Evolutionary conservation across 2,888 invertebrate genomes (phyloP).

Genomic region (Lasioglossum vierecki): DNA sequence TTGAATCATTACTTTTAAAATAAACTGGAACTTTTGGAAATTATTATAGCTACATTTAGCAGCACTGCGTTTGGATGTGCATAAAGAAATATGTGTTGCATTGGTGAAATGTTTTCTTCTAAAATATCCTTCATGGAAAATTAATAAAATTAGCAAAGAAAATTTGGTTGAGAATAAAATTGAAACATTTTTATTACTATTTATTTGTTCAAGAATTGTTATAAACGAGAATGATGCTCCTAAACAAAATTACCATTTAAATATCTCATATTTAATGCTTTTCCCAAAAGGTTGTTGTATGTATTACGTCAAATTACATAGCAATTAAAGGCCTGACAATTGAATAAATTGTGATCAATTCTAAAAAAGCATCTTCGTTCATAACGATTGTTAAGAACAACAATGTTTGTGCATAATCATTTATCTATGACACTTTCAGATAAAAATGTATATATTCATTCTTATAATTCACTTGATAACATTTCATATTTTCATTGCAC

Average conservation of each 20-base stretch:
- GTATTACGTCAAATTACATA: not conserved
- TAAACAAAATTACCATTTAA: not conserved
- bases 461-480: not conserved
- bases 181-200: not conserved
- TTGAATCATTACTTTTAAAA: not conserved
- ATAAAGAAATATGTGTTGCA: not conserved
- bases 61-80: not conserved
- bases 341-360: not conserved
- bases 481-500: not conserved
- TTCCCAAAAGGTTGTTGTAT: not conserved
- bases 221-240: not conserved
- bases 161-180: not conserved
- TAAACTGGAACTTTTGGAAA: not conserved
- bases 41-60: not conserved
- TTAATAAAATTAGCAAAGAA: not conserved
- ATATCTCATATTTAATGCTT: not conserved
- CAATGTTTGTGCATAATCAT: not conserved
- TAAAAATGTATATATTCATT: not conserved
- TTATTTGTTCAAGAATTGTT: not conserved
- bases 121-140: not conserved
- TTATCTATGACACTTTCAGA: not conserved
- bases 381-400: not conserved
- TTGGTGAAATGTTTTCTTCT: slow-evolving; percentile 12
- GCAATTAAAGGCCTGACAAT: not conserved
- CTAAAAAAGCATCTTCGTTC: not conserved